A percentile compares a stretch with the other conserved stretches of the same genome.
These are phyloP conservation scores for Heliconius nattereri DNA, from an alignment of 1,140 invertebrate genomes.

Conservation along the genomic window DNA sequence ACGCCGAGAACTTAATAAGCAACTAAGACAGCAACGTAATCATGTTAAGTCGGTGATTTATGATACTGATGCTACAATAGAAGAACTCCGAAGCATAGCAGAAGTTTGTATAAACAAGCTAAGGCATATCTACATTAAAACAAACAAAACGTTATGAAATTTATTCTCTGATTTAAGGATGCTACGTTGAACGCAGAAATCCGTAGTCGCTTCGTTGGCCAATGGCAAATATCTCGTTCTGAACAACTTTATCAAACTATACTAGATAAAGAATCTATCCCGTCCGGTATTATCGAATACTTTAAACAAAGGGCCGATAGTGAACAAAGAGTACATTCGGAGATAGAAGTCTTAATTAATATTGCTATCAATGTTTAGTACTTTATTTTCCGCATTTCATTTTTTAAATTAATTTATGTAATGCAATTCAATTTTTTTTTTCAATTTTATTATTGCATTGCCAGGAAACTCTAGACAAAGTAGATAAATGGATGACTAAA, in stretches of 20 bases:
- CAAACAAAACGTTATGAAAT: not conserved
- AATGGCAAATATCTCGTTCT: slow-evolving; percentile 63
- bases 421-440: not conserved
- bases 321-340: slow-evolving; percentile 64
- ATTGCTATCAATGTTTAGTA: slow-evolving; percentile 59
- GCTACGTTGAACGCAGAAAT: slow-evolving; percentile 53
- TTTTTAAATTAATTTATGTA: not conserved
- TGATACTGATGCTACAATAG: slow-evolving; percentile 56
- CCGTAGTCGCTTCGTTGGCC: slow-evolving; percentile 54
- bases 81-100: slow-evolving; percentile 41
- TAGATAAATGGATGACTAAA: slow-evolving; percentile 74
- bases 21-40: slow-evolving; percentile 65
- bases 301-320: slow-evolving; percentile 57
- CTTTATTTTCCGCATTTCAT: slow-evolving; percentile 8
- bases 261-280: slow-evolving; percentile 46
- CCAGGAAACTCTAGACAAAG: slow-evolving; percentile 66
- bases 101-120: slow-evolving; percentile 49
- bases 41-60: slow-evolving; percentile 62
- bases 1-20: slow-evolving; percentile 52
- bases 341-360: slow-evolving; percentile 64
- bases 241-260: slow-evolving; percentile 60
- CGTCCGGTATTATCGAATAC: slow-evolving; percentile 49
- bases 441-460: slow-evolving; percentile 10
- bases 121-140: not conserved
- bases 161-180: slow-evolving; percentile 47